These are phyloP conservation scores for Ispidina lecontei DNA, from an alignment of 2,797 vertebrate genomes.

Conservation along the genomic window DNA sequence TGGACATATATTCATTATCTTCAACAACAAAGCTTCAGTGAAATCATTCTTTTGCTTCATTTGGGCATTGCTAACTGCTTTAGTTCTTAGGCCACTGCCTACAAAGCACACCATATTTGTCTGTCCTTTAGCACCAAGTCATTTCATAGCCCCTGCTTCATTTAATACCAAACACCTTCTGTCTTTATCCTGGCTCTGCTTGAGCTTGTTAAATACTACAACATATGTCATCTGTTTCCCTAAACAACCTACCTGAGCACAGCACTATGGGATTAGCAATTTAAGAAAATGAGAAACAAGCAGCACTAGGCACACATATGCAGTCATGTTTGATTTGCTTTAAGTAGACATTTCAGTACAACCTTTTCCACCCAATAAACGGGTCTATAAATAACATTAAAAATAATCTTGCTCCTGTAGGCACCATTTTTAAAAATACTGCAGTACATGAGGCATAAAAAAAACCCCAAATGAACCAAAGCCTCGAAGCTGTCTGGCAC, in stretches of 20 bases:
- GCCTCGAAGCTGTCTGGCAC: neutral
- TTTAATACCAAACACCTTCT: slow-evolving; percentile 62
- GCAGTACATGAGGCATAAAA: neutral
- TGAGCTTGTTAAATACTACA: slow-evolving; percentile 37
- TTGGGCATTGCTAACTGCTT: neutral
- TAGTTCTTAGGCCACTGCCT: neutral
- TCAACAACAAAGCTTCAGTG: neutral
- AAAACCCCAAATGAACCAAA: neutral
- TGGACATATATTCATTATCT: neutral
- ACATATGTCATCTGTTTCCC: slow-evolving; percentile 35
- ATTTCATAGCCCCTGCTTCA: neutral
- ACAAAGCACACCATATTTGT: neutral
- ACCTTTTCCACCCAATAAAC: neutral
- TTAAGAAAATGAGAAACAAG: slow-evolving; percentile 47
- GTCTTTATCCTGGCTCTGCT: slow-evolving; percentile 52
- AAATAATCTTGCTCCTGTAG: neutral
- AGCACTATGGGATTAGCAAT: slow-evolving; percentile 14
- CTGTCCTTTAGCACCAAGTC: neutral
- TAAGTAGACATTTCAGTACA: neutral
- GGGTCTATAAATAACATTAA: neutral
- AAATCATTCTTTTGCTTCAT: neutral
- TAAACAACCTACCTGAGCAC: neutral
- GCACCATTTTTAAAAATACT: neutral
- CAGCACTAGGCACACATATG: neutral
- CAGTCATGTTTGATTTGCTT: slow-evolving; percentile 43